Conservation (phyloP, 2,797 vertebrate species). For the Neosilurus hyrtlii region DNA sequence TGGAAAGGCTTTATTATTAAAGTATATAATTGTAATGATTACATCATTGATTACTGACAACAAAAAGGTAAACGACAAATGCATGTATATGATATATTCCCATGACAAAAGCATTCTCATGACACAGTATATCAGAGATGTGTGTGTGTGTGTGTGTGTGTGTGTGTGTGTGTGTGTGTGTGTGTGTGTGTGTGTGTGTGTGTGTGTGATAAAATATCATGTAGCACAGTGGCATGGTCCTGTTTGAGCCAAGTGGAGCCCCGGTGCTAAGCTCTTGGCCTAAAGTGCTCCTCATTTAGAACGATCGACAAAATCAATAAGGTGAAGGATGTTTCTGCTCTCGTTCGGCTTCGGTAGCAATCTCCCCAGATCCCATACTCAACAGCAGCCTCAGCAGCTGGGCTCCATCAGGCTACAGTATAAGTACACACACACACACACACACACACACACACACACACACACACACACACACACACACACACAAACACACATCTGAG, state of each 20-base stretch:
- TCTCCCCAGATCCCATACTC: constrained; percentile 64
- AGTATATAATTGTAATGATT: constrained; percentile 35
- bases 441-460: constrained; percentile 11
- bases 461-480: constrained; percentile 15
- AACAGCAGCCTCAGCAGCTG: constrained; percentile 69
- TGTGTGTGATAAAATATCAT: constrained; percentile 42
- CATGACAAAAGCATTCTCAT: constrained; percentile 14
- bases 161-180: constrained; percentile 1
- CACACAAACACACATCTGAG: background rate
- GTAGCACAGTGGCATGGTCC: constrained; percentile 36
- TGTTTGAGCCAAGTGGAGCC: constrained; percentile 54
- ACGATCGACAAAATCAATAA: constrained; percentile 81
- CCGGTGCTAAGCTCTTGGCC: constrained; percentile 74
- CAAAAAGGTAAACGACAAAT: constrained; percentile 66
- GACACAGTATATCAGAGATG: constrained; percentile 14
- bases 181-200: constrained; percentile 30
- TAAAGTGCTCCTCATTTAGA: constrained; percentile 76
- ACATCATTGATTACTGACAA: constrained; percentile 75
- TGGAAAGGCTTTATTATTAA: constrained; percentile 62
- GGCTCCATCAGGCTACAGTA: constrained; percentile 63
- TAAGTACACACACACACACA: constrained; percentile 6
- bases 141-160: constrained; percentile 3
- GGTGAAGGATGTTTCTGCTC: constrained; percentile 73
- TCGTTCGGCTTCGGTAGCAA: constrained; percentile 66
- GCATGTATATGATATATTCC: constrained; percentile 13